Conservation (phyloP, 2,888 invertebrate species). For the Drosophila ustulata region DNA sequence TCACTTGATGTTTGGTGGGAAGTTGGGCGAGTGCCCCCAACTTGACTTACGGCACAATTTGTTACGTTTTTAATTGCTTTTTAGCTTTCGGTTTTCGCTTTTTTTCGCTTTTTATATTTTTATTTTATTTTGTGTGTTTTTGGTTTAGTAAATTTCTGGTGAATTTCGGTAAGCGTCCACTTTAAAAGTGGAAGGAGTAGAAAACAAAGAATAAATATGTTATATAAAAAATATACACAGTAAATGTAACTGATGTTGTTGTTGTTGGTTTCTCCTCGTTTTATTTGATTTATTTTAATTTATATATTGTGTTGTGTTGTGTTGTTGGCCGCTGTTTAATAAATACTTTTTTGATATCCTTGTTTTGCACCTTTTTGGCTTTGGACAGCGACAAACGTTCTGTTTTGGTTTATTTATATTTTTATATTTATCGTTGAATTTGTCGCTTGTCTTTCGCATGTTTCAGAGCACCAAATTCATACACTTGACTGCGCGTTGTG, state of each 20-base stretch:
- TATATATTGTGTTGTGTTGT: neutral
- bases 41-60: slow-evolving; percentile 76
- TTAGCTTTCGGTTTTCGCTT: slow-evolving; percentile 48
- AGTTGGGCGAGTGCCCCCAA: slow-evolving; percentile 69
- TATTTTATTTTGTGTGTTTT: neutral
- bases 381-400: slow-evolving; percentile 3
- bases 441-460: slow-evolving; percentile 45
- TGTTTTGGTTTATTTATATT: slow-evolving; percentile 24
- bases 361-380: slow-evolving; percentile 52
- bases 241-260: no score
- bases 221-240: slow-evolving; percentile 4
- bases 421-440: slow-evolving; percentile 44
- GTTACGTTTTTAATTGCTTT: slow-evolving; percentile 75
- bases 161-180: slow-evolving; percentile 20
- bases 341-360: slow-evolving; percentile 56
- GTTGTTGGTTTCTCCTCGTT: slow-evolving; percentile 1
- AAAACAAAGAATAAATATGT: slow-evolving; percentile 41
- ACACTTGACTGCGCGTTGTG: slow-evolving; percentile 73
- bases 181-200: slow-evolving; percentile 28
- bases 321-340: slow-evolving; percentile 9
- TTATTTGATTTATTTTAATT: slow-evolving; percentile 14
- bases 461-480: slow-evolving; percentile 58
- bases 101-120: neutral
- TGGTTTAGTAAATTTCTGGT: slow-evolving; percentile 12
- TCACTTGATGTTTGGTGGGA: slow-evolving; percentile 11